phyloP scores from a whole-genome alignment of 2,113 vertebrate species.

The Andinoacara biseriatus region DNA sequence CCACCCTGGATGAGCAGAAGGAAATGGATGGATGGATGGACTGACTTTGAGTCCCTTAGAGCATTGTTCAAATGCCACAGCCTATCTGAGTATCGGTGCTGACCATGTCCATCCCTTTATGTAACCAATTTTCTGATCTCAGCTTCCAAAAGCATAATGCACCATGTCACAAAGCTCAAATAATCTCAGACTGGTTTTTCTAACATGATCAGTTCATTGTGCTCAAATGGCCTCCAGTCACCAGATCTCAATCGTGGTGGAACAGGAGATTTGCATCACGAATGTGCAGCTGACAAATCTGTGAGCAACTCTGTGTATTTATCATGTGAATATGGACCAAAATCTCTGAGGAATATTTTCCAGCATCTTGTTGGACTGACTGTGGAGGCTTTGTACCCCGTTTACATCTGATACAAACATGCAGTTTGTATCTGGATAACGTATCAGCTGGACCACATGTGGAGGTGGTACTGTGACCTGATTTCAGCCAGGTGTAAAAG shows the following conservation, averaged over 20 bases:
- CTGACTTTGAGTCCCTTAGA: no score
- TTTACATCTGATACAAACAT: neutral
- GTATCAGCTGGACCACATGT: conserved; percentile 13
- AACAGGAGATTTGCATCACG: neutral
- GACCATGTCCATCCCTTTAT: neutral
- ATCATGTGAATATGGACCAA: neutral
- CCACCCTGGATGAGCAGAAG: no score
- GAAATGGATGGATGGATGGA: no score
- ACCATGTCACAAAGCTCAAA: neutral
- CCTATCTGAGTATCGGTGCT: neutral
- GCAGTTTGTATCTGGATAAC: conserved; percentile 13
- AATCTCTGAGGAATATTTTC: neutral
- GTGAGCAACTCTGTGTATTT: neutral
- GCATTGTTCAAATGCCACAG: neutral
- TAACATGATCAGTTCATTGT: neutral
- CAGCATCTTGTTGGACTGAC: neutral
- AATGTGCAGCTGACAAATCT: conserved; percentile 1
- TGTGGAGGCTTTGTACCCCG: neutral
- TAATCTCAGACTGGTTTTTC: neutral
- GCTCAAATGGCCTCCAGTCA: neutral
- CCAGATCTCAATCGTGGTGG: neutral
- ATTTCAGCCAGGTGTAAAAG: conserved; percentile 41
- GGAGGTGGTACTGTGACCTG: neutral
- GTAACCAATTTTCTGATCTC: no score
- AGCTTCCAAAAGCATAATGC: neutral